Percentiles rank a stretch among this genome's conserved stretches.
phyloP scores from a whole-genome alignment of 1,140 invertebrate species.

The Papilio machaon region DNA sequence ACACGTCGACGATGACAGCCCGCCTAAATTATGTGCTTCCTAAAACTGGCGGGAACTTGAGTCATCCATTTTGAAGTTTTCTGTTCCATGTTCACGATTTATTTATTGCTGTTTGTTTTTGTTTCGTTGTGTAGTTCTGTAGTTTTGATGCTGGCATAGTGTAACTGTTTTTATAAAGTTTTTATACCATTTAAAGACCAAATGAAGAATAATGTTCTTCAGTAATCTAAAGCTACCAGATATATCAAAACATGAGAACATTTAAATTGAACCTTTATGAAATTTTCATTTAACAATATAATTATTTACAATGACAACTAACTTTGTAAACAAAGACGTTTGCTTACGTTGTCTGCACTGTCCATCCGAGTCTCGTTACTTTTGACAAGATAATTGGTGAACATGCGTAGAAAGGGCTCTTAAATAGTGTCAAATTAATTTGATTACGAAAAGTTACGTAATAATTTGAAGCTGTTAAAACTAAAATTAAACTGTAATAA shows the following conservation, averaged over 20 bases:
- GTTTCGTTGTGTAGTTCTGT: conserved; percentile 11
- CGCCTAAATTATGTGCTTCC: conserved; percentile 65
- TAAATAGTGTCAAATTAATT: conserved; percentile 20
- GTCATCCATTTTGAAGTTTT: conserved; percentile 57
- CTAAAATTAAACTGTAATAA: too few species aligned
- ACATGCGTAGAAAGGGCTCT: not conserved
- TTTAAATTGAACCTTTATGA: not conserved
- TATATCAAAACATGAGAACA: not conserved
- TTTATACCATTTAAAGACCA: too few species aligned
- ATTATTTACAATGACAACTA: conserved; percentile 1
- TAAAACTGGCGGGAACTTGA: conserved; percentile 53
- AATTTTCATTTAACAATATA: not conserved
- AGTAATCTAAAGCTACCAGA: not conserved
- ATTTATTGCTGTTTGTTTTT: conserved; percentile 53
- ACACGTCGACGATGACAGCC: conserved; percentile 55
- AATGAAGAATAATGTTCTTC: not conserved
- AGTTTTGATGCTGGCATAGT: not conserved
- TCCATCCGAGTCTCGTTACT: conserved; percentile 2
- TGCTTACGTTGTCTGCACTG: conserved; percentile 5
- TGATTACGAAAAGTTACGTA: conserved; percentile 12
- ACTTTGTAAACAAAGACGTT: not conserved
- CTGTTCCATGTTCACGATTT: conserved; percentile 40
- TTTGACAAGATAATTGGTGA: conserved; percentile 28
- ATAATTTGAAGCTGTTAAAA: not conserved
- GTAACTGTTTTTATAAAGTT: too few species aligned